Percentiles rank a stretch among this genome's conserved stretches.
Evolutionary conservation across 2,797 vertebrate species (phyloP).

Genomic region (Dendrocincla tyrannina): DNA sequence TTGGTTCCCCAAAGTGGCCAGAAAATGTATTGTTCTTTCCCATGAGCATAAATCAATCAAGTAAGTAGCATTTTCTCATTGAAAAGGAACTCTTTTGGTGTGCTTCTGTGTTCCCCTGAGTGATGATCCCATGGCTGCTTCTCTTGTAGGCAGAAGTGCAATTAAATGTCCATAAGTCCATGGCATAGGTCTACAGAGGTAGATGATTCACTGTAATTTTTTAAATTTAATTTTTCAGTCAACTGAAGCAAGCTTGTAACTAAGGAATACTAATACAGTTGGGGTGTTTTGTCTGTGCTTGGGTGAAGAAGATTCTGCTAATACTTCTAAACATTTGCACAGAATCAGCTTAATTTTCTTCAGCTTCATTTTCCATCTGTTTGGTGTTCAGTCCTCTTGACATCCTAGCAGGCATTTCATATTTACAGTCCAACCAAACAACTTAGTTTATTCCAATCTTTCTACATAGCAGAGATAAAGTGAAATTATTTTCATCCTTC

Average conservation of each 20-base stretch:
- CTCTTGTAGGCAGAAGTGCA: neutral
- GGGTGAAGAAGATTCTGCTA: neutral
- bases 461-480: constrained; percentile 29
- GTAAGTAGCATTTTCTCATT: neutral
- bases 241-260: neutral
- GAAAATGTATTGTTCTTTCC: neutral
- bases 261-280: neutral
- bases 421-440: constrained; percentile 38
- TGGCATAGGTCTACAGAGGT: neutral
- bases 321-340: neutral
- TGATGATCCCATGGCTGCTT: neutral
- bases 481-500: constrained; percentile 61
- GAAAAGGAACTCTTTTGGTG: neutral
- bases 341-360: neutral
- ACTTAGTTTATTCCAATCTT: constrained; percentile 41
- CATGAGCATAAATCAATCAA: neutral
- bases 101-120: neutral
- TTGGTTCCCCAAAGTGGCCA: neutral
- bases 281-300: neutral
- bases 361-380: constrained; percentile 8
- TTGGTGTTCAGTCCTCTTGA: neutral
- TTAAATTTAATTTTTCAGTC: neutral
- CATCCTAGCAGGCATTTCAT: neutral
- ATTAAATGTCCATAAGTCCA: accelerated
- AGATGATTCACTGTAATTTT: neutral